Percentiles rank a stretch among this genome's conserved stretches.
phyloP scores from a whole-genome alignment of 2,113 vertebrate genomes.

The Heterochromis multidens region DNA sequence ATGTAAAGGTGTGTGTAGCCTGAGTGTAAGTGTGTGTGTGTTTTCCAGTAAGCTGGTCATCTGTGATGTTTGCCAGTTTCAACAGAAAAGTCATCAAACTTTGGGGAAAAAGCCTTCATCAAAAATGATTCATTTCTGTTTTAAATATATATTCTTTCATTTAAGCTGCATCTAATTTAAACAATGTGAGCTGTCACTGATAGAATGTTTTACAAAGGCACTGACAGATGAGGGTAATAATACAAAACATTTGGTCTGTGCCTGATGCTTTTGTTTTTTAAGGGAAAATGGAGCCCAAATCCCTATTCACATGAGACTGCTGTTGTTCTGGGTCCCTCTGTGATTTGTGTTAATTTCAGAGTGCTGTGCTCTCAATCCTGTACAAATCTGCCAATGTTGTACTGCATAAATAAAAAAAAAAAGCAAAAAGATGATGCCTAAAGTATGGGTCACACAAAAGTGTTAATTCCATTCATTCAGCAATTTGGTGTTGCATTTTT shows the following conservation, averaged over 20 bases:
- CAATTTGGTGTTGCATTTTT: not conserved
- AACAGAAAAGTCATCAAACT: constrained; percentile 20
- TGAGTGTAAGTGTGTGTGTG: not conserved
- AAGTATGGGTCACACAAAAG: not conserved
- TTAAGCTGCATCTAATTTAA: too few species aligned
- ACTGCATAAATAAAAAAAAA: not conserved
- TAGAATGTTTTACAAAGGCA: not conserved
- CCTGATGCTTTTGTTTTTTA: not conserved
- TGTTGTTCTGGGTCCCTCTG: not conserved
- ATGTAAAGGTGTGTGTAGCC: not conserved
- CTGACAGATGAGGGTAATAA: not conserved
- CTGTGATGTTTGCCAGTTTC: constrained; percentile 8
- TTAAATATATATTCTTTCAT: not conserved
- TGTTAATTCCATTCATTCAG: not conserved
- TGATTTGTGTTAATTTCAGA: not conserved
- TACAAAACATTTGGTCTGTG: not conserved
- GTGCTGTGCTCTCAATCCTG: not conserved
- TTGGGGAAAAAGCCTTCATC: not conserved
- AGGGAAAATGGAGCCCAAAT: not conserved
- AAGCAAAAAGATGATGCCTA: not conserved
- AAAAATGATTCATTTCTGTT: not conserved
- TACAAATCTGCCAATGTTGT: not conserved
- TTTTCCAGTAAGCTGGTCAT: constrained; percentile 24
- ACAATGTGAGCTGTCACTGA: not conserved
- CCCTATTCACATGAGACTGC: not conserved